Percentiles rank a stretch among this genome's conserved stretches.
These are phyloP conservation scores for Brachyhypopomus gauderio DNA, from an alignment of 2,113 vertebrate species.

Conservation along the genomic window DNA sequence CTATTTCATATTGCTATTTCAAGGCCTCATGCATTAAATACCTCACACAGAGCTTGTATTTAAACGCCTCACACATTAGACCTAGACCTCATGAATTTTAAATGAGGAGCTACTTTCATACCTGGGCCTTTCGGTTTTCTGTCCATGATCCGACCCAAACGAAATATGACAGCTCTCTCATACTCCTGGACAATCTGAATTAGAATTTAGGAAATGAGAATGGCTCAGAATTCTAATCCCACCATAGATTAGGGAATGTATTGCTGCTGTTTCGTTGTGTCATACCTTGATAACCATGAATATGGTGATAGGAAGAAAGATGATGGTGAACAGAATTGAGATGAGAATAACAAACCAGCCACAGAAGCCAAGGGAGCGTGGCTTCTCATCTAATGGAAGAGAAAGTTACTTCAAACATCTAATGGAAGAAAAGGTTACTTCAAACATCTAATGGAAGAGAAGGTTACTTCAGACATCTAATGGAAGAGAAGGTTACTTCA, in stretches of 20 bases:
- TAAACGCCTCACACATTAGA: too few relatives aligned
- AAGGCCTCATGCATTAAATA: too few relatives aligned
- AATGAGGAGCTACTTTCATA: slow-evolving; percentile 54
- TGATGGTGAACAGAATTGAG: slow-evolving; percentile 74
- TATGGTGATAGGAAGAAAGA: slow-evolving; percentile 81
- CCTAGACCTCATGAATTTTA: not conserved
- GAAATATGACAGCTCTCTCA: slow-evolving; percentile 86
- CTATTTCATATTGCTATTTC: not conserved
- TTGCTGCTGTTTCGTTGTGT: not conserved
- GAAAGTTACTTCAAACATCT: not conserved
- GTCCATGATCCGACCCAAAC: slow-evolving; percentile 79
- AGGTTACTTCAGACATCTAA: too few relatives aligned
- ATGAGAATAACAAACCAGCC: slow-evolving; percentile 82
- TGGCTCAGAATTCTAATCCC: not conserved
- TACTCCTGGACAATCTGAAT: slow-evolving; percentile 86
- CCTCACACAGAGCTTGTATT: too few relatives aligned
- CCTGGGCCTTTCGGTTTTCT: slow-evolving; percentile 87
- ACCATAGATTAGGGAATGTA: not conserved
- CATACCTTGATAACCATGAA: slow-evolving; percentile 86
- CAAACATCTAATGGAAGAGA: too few relatives aligned
- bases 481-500: too few relatives aligned
- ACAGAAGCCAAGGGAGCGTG: slow-evolving; percentile 71
- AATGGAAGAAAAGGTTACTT: too few relatives aligned
- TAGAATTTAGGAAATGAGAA: not conserved
- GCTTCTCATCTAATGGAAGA: slow-evolving; percentile 67